These are phyloP conservation scores for Listronotus oregonensis DNA, from an alignment of 1,140 invertebrate genomes.

Conservation along the genomic window DNA sequence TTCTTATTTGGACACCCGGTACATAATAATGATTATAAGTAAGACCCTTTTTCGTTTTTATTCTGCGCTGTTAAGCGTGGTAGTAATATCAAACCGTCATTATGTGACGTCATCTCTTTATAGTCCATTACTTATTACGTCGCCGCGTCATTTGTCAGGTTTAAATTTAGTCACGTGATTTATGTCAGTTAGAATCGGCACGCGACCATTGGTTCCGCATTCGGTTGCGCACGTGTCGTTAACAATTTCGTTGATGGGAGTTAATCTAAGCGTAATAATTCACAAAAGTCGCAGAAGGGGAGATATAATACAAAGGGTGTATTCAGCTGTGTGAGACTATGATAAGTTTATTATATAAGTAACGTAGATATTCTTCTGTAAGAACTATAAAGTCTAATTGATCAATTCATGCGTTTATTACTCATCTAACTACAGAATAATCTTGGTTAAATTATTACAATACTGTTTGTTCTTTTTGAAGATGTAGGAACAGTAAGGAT, in stretches of 20 bases:
- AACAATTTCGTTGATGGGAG: conserved; percentile 29
- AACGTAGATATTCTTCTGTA: conserved; percentile 2
- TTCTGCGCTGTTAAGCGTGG: background rate
- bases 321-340: conserved; percentile 3
- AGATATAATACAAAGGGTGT: conserved; percentile 14
- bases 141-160: conserved; percentile 33
- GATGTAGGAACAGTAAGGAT: too few relatives aligned
- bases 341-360: conserved; percentile 27
- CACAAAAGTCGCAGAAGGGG: conserved; percentile 14
- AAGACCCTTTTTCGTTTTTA: too few relatives aligned
- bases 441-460: too few relatives aligned
- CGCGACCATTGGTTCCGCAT: conserved; percentile 30
- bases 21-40: too few relatives aligned
- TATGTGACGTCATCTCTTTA: conserved; percentile 23
- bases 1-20: too few relatives aligned
- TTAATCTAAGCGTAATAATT: conserved; percentile 30
- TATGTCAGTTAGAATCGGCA: conserved; percentile 23
- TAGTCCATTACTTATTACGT: conserved; percentile 20
- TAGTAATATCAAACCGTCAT: conserved; percentile 15
- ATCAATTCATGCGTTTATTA: too few relatives aligned
- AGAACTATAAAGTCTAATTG: background rate
- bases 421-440: too few relatives aligned
- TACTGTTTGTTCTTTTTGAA: too few relatives aligned
- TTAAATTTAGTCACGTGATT: conserved; percentile 27
- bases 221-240: conserved; percentile 24